Evolutionary conservation across 2,113 vertebrate species (phyloP).

Genomic region (Aramus guarauna): DNA sequence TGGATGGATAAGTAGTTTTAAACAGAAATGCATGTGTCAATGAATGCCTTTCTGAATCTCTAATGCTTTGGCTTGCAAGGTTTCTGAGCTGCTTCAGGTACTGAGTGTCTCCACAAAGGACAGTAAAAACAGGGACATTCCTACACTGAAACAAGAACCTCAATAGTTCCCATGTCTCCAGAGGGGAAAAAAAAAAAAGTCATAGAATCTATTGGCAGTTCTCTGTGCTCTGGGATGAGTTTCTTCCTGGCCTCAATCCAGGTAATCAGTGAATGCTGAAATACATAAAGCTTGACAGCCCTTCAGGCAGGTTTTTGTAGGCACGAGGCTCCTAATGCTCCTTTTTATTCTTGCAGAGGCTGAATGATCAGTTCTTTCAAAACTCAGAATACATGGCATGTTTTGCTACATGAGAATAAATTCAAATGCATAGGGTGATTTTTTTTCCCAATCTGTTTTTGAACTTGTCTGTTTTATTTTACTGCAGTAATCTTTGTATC

Average conservation of each 20-base stretch:
- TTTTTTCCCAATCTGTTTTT: not conserved
- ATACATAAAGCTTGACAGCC: not conserved
- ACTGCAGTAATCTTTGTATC: not conserved
- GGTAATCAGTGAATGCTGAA: not conserved
- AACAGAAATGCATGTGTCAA: not conserved
- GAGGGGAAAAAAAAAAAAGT: not conserved
- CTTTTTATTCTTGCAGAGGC: not conserved
- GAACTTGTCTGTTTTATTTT: not conserved
- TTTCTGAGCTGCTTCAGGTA: not conserved
- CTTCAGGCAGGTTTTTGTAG: not conserved
- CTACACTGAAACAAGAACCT: not conserved
- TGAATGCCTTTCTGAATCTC: not conserved
- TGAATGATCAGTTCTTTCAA: not conserved
- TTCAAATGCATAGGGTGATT: rapidly evolving
- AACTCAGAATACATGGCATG: not conserved
- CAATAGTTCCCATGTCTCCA: not conserved
- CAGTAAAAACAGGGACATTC: not conserved
- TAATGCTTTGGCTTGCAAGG: not conserved
- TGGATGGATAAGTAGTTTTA: not conserved
- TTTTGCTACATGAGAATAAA: not conserved
- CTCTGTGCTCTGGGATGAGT: not conserved
- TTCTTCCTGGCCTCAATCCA: not conserved
- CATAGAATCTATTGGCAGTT: not conserved
- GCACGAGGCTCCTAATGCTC: not conserved
- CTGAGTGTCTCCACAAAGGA: not conserved